Conservation (phyloP, 2,888 invertebrate genomes). For the Pseudoips prasinana region DNA sequence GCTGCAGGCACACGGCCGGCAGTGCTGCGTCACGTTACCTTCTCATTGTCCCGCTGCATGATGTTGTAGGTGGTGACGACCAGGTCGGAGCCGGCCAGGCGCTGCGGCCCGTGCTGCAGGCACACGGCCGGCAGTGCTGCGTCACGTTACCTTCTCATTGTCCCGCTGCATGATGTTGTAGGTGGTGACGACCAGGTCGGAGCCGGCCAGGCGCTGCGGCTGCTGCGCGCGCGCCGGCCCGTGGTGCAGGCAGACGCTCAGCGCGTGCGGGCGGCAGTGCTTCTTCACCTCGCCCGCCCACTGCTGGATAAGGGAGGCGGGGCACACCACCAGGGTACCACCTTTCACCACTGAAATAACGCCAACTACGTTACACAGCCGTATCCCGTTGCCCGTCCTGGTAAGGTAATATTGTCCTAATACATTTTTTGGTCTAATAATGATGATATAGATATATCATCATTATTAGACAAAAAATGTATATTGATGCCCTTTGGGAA, state of each 20-base stretch:
- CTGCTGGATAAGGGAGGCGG: slow-evolving; percentile 94
- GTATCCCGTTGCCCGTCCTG: too few relatives aligned
- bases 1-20: too few relatives aligned
- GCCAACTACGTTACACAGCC: neutral
- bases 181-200: slow-evolving; percentile 94
- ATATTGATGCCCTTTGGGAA: too few relatives aligned
- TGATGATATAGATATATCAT: too few relatives aligned
- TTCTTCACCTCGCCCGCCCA: slow-evolving; percentile 91
- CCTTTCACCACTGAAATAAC: slow-evolving; percentile 72
- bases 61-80: too few relatives aligned
- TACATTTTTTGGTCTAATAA: too few relatives aligned
- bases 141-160: slow-evolving; percentile 73
- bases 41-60: too few relatives aligned
- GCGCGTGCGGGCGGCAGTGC: slow-evolving; percentile 82
- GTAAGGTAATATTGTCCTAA: neutral
- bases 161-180: slow-evolving; percentile 89
- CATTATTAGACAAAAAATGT: too few relatives aligned
- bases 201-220: slow-evolving; percentile 83
- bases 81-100: too few relatives aligned
- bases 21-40: too few relatives aligned
- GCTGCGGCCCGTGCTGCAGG: too few relatives aligned
- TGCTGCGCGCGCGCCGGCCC: slow-evolving; percentile 87
- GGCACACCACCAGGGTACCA: slow-evolving; percentile 94
- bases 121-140: too few relatives aligned
- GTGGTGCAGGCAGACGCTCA: slow-evolving; percentile 89